Base-by-base conservation (phyloP, 2,113 vertebrate genomes). In the Puntigrus tetrazona region DNA sequence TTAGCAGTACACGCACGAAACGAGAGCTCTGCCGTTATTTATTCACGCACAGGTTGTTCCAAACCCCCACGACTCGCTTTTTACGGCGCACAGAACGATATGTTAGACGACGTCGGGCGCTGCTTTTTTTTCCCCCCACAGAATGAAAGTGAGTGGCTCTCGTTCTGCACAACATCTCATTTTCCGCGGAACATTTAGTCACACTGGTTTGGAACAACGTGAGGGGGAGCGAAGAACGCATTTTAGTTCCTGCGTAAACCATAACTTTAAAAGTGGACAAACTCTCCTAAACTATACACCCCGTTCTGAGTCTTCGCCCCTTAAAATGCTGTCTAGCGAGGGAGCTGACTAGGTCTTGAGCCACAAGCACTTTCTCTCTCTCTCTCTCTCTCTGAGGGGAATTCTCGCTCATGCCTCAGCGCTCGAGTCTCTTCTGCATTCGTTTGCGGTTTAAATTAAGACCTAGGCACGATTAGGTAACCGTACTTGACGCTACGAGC, bases 401-500 rank as follows among this genome's bases (percentile, higher is more conserved):
- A 67, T 74, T 78, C 31, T 77, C 27, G n/a, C 67, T 29, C 47
- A 18, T 81, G 55, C 69, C 76, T 70, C 18, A 65, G 20, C 18
- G 11, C 34, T 43, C 10, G 31, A 34, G 34, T 14, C 34, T 69
- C 69, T 38, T 50, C 70, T 82, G 73, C 77, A 47, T 80, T 85
- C 75, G 83, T 72, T 69, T 27, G 34, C 47, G 81, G 41, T 86
- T 87, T 85, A 89, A 83, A 91, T 86, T 67, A 79, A 89, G 87
- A 87, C 85, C 31, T 75, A 10, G 74, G 57, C 77, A 67, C 89
- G 91, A 93, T 93, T 92, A 93, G 87, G 85, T 91, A 86, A 90
- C 73, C 81, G 84, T 72, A 84, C 80, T 89, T 85, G 87, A 88
- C 87, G 83, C 90, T 90, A 85, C 88, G 92, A 92, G 91, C 90